Conservation (phyloP, 53 echinoderm and acorn worm species). For the Holothuria leucospilota region DNA sequence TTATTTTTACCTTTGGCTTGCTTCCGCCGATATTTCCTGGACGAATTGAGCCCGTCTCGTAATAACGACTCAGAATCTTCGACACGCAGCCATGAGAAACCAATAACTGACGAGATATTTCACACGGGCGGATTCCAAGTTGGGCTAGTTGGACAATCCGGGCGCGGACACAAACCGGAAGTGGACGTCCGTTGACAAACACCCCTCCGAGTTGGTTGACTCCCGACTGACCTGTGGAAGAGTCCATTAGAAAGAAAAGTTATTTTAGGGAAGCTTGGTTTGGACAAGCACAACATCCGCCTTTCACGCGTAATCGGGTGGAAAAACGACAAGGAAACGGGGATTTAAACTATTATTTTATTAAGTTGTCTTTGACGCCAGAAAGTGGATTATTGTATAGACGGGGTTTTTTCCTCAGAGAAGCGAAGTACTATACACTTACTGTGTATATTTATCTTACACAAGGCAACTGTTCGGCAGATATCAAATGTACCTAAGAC, state of each 20-base stretch:
- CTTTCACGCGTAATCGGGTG: conserved; percentile 7
- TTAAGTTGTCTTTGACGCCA: not conserved
- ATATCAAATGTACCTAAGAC: too few species aligned
- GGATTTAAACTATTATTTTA: not conserved
- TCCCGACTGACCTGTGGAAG: conserved; percentile 87
- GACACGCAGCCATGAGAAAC: conserved; percentile 98
- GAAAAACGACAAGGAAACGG: not conserved
- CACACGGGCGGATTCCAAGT: conserved; percentile 91
- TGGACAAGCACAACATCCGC: conserved; percentile 17
- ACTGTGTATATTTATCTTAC: too few species aligned
- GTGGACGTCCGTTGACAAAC: conserved; percentile 94
- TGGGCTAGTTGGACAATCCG: conserved; percentile 97
- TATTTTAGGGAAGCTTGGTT: not conserved
- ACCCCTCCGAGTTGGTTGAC: conserved; percentile 95
- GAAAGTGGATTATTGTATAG: too few species aligned
- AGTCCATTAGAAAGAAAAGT: not conserved
- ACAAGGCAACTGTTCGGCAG: too few species aligned
- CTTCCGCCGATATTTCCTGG: conserved; percentile 99
- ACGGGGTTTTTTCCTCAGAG: too few species aligned
- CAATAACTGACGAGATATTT: conserved; percentile 88
- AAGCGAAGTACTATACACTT: too few species aligned
- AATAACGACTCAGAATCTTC: conserved; percentile 93
- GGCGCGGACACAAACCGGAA: conserved; percentile 92
- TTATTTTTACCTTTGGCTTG: conserved; percentile 84
- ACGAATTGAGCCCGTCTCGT: conserved; percentile 97